These are phyloP conservation scores for Cuniculus paca DNA, from an alignment of 2,797 vertebrate species.

Conservation along the genomic window DNA sequence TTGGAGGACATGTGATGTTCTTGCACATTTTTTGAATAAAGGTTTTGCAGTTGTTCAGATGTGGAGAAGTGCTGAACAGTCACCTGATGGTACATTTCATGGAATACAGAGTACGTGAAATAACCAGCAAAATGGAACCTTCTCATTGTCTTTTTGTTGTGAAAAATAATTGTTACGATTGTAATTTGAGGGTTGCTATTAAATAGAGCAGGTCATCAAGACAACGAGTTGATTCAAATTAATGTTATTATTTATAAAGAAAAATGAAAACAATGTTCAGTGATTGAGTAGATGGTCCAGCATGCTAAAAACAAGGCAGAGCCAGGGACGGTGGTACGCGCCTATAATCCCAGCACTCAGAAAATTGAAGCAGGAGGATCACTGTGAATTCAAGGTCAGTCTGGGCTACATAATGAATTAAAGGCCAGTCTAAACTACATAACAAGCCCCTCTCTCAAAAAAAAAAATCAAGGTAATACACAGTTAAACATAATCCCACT, in stretches of 20 bases:
- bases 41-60: background rate
- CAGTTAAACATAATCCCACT: background rate
- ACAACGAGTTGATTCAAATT: slow-evolving; percentile 37
- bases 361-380: background rate
- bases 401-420: background rate
- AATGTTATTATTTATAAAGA: background rate
- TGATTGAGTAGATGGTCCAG: background rate
- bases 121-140: background rate
- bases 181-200: background rate
- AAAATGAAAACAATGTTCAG: background rate
- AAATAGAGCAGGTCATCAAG: slow-evolving; percentile 40
- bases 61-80: background rate
- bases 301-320: background rate
- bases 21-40: background rate
- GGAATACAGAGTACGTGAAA: background rate
- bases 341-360: background rate
- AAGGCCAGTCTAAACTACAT: background rate
- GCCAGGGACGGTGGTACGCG: background rate
- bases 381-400: background rate
- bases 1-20: background rate
- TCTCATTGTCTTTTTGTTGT: slow-evolving; percentile 21
- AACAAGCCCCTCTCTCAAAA: background rate
- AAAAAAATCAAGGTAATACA: background rate
- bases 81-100: background rate
- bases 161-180: slow-evolving; percentile 21